Conservation (phyloP, 2,888 invertebrate species). For the Diplazon laetatorius region DNA sequence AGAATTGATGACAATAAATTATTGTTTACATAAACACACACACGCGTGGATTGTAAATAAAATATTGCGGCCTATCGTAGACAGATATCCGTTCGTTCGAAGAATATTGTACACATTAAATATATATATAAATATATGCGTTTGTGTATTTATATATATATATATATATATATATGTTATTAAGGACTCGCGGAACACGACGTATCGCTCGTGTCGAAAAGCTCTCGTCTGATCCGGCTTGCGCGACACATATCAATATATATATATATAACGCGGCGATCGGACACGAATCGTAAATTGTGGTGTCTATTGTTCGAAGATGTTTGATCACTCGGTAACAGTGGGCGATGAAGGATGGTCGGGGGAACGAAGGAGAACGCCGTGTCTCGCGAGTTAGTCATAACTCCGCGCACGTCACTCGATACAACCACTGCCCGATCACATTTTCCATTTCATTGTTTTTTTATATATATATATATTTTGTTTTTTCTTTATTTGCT, state of each 20-base stretch:
- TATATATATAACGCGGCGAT: neutral
- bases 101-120: no score
- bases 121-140: no score
- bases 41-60: constrained; percentile 19
- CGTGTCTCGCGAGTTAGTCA: constrained; percentile 66
- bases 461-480: constrained; percentile 12
- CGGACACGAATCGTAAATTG: constrained; percentile 68
- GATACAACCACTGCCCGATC: constrained; percentile 58
- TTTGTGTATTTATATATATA: no score
- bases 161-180: no score
- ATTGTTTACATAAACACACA: constrained; percentile 29
- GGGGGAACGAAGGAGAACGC: constrained; percentile 38
- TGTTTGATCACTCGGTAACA: constrained; percentile 64
- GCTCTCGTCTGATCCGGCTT: no score
- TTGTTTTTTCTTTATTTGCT: no score
- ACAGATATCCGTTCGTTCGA: constrained; percentile 4
- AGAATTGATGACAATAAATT: constrained; percentile 34
- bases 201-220: constrained; percentile 26
- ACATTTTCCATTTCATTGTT: constrained; percentile 4
- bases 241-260: no score
- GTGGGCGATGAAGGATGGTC: constrained; percentile 71
- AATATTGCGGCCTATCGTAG: constrained; percentile 13
- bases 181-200: neutral
- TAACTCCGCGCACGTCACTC: constrained; percentile 72
- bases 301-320: constrained; percentile 69